Evolutionary conservation across 53 echinoderm and acorn worm genomes (phyloP), one percentile per base, ranked within the genome.

Genomic region (Luidia sarsii): DNA sequence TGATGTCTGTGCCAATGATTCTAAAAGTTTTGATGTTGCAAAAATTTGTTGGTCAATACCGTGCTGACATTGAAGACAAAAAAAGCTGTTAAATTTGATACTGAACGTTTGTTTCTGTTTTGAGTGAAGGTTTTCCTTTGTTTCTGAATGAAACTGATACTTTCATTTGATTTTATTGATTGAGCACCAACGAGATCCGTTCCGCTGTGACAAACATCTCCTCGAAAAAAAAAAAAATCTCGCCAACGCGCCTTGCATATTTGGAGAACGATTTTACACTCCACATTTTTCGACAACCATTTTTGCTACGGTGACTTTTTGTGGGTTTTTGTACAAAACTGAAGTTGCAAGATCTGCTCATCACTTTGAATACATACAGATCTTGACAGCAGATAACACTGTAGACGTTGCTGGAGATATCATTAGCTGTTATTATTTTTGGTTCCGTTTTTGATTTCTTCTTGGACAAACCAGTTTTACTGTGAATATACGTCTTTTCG

Each of bases 261-360:
- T 74, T 74, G 55, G n/a, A n/a, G n/a, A n/a, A n/a, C n/a, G n/a
- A n/a, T n/a, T n/a, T n/a, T n/a, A n/a, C n/a, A n/a, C n/a, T n/a
- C n/a, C n/a, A n/a, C n/a, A n/a, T 77, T 77, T 77, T 77, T 72
- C 24, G 45, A 56, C 56, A 77, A 46, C n/a, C n/a, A n/a, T 6
- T 77, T 77, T 77, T 77, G 77, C 77, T 77, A 77, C 46, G 77
- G 46, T 61, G 77, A 61, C 77, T 45, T 60, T 41, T 67, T 34
- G 59, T 59, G 39, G 61, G 46, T 39, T 68, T 75, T 75, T 75
- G 45, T 75, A 61, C 27, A 77, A 60, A 56, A 72, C 32, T 21
- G 50, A 22, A 70, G 35, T 33, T 61, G 48, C 77, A 77, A 60
- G 60, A 75, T 59, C 60, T 59, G 24, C 33, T 13, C 59, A n/a